Evolutionary conservation across 2,888 invertebrate genomes (phyloP).

Genomic region (Ectemnius continuus): DNA sequence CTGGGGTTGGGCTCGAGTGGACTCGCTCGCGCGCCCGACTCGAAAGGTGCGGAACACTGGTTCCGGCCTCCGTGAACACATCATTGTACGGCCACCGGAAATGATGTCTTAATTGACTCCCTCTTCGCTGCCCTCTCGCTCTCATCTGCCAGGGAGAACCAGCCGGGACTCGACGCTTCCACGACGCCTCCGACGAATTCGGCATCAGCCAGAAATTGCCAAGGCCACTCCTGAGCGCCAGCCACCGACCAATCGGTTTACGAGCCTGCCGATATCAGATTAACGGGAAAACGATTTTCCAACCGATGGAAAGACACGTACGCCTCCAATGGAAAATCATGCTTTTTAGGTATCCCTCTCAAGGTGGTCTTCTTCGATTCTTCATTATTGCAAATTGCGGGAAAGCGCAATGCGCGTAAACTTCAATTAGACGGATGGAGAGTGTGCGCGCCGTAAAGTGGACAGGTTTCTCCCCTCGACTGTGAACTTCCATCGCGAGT

Average conservation of each 20-base stretch:
- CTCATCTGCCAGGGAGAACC: not conserved
- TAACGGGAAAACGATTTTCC: slow-evolving; percentile 19
- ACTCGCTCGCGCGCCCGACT: slow-evolving; percentile 56
- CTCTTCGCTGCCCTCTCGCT: slow-evolving; percentile 28
- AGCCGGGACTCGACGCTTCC: not conserved
- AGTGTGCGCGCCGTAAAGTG: not conserved
- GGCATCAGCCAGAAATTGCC: slow-evolving; percentile 23
- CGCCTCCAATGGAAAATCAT: slow-evolving; percentile 27
- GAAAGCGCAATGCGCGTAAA: not conserved
- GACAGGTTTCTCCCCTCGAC: slow-evolving; percentile 14
- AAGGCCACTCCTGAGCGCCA: slow-evolving; percentile 19
- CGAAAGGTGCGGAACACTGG: slow-evolving; percentile 70
- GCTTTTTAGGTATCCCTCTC: not conserved
- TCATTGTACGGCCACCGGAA: slow-evolving; percentile 67
- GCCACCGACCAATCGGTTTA: slow-evolving; percentile 13
- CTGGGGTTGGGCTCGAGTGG: slow-evolving; percentile 69
- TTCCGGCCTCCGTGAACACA: slow-evolving; percentile 63
- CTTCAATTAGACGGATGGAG: not conserved
- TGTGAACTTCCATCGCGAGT: slow-evolving; percentile 18
- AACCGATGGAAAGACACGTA: not conserved
- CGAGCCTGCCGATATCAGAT: slow-evolving; percentile 26
- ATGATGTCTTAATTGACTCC: slow-evolving; percentile 70
- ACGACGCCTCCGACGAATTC: slow-evolving; percentile 24
- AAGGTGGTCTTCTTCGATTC: no score
- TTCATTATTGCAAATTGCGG: not conserved